These are phyloP conservation scores for Dreissena rostriformis DNA, from an alignment of 1,140 invertebrate species.

Conservation along the genomic window DNA sequence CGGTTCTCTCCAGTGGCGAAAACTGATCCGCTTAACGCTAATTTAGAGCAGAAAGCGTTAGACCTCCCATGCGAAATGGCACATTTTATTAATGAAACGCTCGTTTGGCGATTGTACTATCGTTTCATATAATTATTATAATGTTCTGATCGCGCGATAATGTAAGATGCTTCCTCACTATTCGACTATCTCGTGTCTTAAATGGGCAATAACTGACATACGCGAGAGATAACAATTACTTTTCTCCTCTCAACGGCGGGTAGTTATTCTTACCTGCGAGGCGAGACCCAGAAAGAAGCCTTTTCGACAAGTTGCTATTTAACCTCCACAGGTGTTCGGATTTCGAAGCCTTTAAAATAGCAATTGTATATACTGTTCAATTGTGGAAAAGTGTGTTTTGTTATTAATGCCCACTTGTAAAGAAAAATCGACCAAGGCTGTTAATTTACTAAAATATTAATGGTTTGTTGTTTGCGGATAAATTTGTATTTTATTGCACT, in stretches of 20 bases:
- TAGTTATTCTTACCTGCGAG: too few relatives aligned
- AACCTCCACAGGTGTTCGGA: too few relatives aligned
- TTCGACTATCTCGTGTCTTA: conserved; percentile 48
- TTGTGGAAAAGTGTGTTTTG: too few relatives aligned
- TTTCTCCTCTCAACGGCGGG: neutral
- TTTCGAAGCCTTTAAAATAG: too few relatives aligned
- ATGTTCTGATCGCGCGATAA: conserved; percentile 42
- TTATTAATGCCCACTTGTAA: too few relatives aligned
- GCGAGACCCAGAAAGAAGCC: too few relatives aligned
- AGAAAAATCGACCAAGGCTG: too few relatives aligned
- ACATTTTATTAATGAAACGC: conserved; percentile 56
- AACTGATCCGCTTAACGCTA: conserved; percentile 47
- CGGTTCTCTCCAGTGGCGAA: neutral
- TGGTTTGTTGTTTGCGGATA: too few relatives aligned
- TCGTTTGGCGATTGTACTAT: conserved; percentile 29
- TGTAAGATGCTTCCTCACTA: conserved; percentile 49
- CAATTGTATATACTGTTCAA: too few relatives aligned
- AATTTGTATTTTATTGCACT: too few relatives aligned
- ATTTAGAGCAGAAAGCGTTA: conserved; percentile 40
- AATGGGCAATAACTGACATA: conserved; percentile 58
- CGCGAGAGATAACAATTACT: conserved; percentile 49
- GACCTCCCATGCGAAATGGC: conserved; percentile 55
- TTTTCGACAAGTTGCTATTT: too few relatives aligned
- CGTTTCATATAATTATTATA: conserved; percentile 59
- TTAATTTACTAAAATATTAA: too few relatives aligned